Evolutionary conservation across 2,888 invertebrate species (phyloP).

Genomic region (Lysandra coridon): DNA sequence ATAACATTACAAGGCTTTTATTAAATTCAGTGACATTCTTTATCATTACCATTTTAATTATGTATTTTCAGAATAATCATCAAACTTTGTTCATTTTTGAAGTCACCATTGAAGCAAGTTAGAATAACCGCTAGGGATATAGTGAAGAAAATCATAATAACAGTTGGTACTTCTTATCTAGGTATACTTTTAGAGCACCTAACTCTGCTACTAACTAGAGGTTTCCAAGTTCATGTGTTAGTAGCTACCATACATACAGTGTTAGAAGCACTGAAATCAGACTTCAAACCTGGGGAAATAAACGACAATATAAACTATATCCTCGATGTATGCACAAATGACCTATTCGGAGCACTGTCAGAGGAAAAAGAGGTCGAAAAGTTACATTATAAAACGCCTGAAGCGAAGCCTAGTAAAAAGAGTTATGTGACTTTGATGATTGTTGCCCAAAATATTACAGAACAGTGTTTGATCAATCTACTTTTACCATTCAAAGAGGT

Average conservation of each 20-base stretch:
- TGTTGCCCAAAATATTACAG: slow-evolving; percentile 88
- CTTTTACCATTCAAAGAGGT: slow-evolving; percentile 91
- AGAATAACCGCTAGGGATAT: slow-evolving; percentile 92
- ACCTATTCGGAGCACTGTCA: slow-evolving; percentile 91
- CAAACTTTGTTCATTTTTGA: slow-evolving; percentile 94
- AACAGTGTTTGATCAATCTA: slow-evolving; percentile 87
- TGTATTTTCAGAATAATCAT: slow-evolving; percentile 85
- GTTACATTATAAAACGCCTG: slow-evolving; percentile 88
- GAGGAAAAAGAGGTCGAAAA: slow-evolving; percentile 96
- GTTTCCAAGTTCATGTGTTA: slow-evolving; percentile 96
- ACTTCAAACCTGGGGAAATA: slow-evolving; percentile 89
- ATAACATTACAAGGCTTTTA: too few species aligned
- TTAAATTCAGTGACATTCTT: too few species aligned
- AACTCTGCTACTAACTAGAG: slow-evolving; percentile 88
- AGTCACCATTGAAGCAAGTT: slow-evolving; percentile 93
- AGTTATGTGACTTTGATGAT: slow-evolving; percentile 93
- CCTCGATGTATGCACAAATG: slow-evolving; percentile 90
- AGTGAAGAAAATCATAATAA: slow-evolving; percentile 93
- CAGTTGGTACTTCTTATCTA: slow-evolving; percentile 91
- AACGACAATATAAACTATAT: slow-evolving; percentile 88
- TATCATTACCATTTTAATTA: slow-evolving; percentile 28
- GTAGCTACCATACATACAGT: slow-evolving; percentile 93
- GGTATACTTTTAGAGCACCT: slow-evolving; percentile 89
- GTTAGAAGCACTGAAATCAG: slow-evolving; percentile 84
- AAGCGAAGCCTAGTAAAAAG: slow-evolving; percentile 90